These are phyloP conservation scores for Papilio glaucus DNA, from an alignment of 1,140 invertebrate species.

Conservation along the genomic window DNA sequence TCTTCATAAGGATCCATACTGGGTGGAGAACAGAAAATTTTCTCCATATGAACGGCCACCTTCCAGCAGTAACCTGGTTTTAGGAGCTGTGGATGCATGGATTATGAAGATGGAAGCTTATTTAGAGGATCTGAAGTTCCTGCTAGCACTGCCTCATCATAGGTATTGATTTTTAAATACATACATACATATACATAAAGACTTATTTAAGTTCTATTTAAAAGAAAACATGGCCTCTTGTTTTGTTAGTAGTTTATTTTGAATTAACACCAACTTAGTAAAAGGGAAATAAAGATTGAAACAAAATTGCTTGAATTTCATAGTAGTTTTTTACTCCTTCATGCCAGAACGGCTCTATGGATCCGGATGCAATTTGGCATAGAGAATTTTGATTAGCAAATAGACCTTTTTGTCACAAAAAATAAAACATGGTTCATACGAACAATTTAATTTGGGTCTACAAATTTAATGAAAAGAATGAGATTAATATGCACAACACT, in stretches of 20 bases:
- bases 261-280: neutral
- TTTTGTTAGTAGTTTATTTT: neutral
- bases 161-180: slow-evolving; percentile 51
- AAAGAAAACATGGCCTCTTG: no score
- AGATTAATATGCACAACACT: no score
- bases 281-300: neutral
- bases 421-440: no score
- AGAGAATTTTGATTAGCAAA: no score
- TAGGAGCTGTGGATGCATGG: slow-evolving; percentile 75
- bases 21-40: slow-evolving; percentile 70
- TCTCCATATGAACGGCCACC: slow-evolving; percentile 74
- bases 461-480: no score
- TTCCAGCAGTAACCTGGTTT: slow-evolving; percentile 49
- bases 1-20: slow-evolving; percentile 64
- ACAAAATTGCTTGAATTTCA: no score
- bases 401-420: no score
- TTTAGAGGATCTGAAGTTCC: slow-evolving; percentile 73
- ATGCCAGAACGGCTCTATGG: no score
- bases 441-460: no score
- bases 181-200: neutral
- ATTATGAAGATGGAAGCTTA: slow-evolving; percentile 65
- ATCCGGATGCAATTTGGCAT: no score
- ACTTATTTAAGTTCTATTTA: no score
- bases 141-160: slow-evolving; percentile 73
- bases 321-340: no score